phyloP scores from a whole-genome alignment of 2,797 vertebrate species.

The Siniperca obscura region DNA sequence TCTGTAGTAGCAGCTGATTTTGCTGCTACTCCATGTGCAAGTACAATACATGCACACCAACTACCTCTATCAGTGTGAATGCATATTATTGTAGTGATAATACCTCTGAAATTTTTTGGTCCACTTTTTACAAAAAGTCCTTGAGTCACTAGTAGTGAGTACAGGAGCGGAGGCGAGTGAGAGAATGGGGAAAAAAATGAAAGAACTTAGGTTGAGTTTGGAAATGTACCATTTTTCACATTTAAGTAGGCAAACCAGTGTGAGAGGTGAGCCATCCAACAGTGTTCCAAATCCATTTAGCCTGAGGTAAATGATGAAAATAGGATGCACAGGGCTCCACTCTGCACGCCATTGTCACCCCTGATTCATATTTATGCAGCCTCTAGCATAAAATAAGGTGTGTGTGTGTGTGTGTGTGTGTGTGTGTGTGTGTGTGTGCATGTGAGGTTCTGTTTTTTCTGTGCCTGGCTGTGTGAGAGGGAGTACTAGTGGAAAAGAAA shows the following conservation, averaged over 20 bases:
- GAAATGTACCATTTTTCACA: slow-evolving; percentile 74
- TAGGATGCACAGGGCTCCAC: slow-evolving; percentile 77
- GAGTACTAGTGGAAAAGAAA: slow-evolving; percentile 40
- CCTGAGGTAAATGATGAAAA: slow-evolving; percentile 80
- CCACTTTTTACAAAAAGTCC: slow-evolving; percentile 34
- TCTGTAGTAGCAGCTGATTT: not conserved
- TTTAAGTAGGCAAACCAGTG: slow-evolving; percentile 75
- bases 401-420: slow-evolving; percentile 28
- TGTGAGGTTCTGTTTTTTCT: slow-evolving; percentile 27
- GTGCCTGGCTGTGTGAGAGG: slow-evolving; percentile 47
- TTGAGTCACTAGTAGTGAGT: slow-evolving; percentile 42
- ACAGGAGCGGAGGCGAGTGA: slow-evolving; percentile 12
- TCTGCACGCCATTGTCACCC: slow-evolving; percentile 76
- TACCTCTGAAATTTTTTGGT: slow-evolving; percentile 12
- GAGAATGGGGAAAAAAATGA: slow-evolving; percentile 20
- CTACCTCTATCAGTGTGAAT: slow-evolving; percentile 1
- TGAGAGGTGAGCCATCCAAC: slow-evolving; percentile 76
- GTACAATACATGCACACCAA: not conserved
- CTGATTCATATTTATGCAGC: slow-evolving; percentile 81
- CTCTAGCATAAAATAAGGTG: slow-evolving; percentile 72
- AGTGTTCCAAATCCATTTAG: slow-evolving; percentile 80
- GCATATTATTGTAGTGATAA: slow-evolving; percentile 18
- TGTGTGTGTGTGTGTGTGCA: slow-evolving; percentile 35
- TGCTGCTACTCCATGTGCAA: not conserved
- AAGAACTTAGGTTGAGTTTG: slow-evolving; percentile 48